A percentile compares a stretch with the other conserved stretches of the same genome.
Conservation (phyloP, 2,888 invertebrate species). For the Trilocha varians region DNA sequence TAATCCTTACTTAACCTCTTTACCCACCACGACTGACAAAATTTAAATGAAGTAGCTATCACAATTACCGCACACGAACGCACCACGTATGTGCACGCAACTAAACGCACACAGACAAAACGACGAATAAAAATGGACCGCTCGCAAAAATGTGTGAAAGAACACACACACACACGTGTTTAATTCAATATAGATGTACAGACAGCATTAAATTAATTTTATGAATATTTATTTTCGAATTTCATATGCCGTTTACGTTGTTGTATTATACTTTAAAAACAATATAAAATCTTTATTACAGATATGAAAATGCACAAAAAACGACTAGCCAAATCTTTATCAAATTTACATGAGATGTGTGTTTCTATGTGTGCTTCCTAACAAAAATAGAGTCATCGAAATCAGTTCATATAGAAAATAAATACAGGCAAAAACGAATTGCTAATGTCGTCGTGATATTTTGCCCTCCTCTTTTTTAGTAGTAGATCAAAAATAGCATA, state of each 20-base stretch:
- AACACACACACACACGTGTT: constrained; percentile 40
- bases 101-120: constrained; percentile 44
- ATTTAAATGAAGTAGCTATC: constrained; percentile 73
- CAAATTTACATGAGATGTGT: too few species aligned
- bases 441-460: too few species aligned
- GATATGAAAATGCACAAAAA: too few species aligned
- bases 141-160: constrained; percentile 68
- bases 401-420: too few species aligned
- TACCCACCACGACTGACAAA: constrained; percentile 47
- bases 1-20: constrained; percentile 41
- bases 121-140: constrained; percentile 61
- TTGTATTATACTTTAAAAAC: too few species aligned
- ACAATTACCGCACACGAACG: constrained; percentile 50
- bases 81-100: constrained; percentile 22
- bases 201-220: constrained; percentile 27
- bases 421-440: too few species aligned
- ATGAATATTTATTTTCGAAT: constrained; percentile 14
- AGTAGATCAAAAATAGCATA: too few species aligned
- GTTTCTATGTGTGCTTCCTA: too few species aligned
- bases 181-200: constrained; percentile 66
- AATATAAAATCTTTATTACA: too few species aligned
- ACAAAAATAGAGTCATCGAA: too few species aligned
- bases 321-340: too few species aligned
- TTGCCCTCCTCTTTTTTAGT: too few species aligned
- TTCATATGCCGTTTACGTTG: neutral